Evolutionary conservation across 2,888 invertebrate species (phyloP), one percentile per base, ranked within the genome.

Genomic region (Eurytoma californica): DNA sequence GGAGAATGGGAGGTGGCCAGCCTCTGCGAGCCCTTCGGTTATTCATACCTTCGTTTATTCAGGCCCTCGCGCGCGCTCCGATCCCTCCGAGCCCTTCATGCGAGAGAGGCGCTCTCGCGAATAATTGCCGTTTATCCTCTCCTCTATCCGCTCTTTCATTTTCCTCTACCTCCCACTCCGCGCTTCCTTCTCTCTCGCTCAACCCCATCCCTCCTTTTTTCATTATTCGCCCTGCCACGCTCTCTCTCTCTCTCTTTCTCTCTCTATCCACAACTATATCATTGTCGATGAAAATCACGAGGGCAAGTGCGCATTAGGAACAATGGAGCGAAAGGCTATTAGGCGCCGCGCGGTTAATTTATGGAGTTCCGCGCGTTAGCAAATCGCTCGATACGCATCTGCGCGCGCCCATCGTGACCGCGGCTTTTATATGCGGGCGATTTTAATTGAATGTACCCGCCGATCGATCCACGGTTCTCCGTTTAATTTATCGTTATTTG

Each of bases 81-180:
- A n/a, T 47, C 24, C 47, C 55, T 39, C 28, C 73, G 55, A 24
- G 55, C 73, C 47, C 57, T 14, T 16, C 16, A 28, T 51, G 51
- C 53, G 72, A n/a, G n/a, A 53, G 53, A 9, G n/a, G 24, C 16
- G 16, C 58, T 57, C 55, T 24, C 65, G 66, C 66, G 47, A 75
- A 74, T 60, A 75, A 75, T 75, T 61, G 75, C 58, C 74, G 67
- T 68, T 68, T 68, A 61, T 68, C 61, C 61, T 68, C 68, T 72
- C 57, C 53, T 39, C 39, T 39, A 39, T 39, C 39, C 39, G 65
- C 57, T 68, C 60, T 58, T 74, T 80, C 75, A 30, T 60, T 65
- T 60, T 65, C 58, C 39, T 39, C 39, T 39, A 39, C 39, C 39
- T 39, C 39, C 18, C 13, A 53, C 53, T 53, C 53, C 53, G 53